A percentile compares a stretch with the other conserved stretches of the same genome.
Conservation (phyloP, 2,888 invertebrate genomes). For the Melolontha melolontha region DNA sequence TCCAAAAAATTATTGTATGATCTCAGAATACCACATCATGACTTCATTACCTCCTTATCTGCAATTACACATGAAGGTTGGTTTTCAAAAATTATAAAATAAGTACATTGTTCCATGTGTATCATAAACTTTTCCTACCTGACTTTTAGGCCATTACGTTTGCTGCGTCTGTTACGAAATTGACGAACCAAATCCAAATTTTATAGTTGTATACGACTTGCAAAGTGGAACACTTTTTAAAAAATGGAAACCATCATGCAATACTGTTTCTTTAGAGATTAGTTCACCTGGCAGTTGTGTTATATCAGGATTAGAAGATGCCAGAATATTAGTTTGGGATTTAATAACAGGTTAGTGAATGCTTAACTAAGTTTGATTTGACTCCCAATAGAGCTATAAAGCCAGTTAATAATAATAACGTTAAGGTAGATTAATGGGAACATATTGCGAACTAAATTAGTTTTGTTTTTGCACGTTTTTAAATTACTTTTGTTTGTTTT, state of each 20-base stretch:
- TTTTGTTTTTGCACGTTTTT: no score
- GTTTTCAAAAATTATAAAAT: neutral
- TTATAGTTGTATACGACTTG: slow-evolving; percentile 90
- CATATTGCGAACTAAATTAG: no score
- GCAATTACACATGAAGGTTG: slow-evolving; percentile 87
- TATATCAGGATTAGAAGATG: slow-evolving; percentile 85
- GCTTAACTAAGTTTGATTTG: no score
- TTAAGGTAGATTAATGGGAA: no score
- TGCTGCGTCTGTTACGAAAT: slow-evolving; percentile 78
- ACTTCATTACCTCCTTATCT: slow-evolving; percentile 85
- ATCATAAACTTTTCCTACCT: neutral
- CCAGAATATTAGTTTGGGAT: slow-evolving; percentile 88
- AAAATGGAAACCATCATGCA: slow-evolving; percentile 90
- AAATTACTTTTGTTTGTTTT: no score
- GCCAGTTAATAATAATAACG: no score
- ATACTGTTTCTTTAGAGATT: slow-evolving; percentile 87
- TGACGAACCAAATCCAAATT: slow-evolving; percentile 85
- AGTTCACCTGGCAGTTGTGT: slow-evolving; percentile 87
- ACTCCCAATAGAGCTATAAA: no score
- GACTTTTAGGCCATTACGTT: slow-evolving; percentile 73
- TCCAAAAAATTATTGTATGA: slow-evolving; percentile 88
- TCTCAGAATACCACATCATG: slow-evolving; percentile 88
- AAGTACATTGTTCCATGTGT: slow-evolving; percentile 2
- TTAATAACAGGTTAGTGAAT: slow-evolving; percentile 76
- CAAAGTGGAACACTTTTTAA: slow-evolving; percentile 91